These are phyloP conservation scores for Nymphalis io DNA, from an alignment of 1,140 invertebrate species.

Conservation along the genomic window DNA sequence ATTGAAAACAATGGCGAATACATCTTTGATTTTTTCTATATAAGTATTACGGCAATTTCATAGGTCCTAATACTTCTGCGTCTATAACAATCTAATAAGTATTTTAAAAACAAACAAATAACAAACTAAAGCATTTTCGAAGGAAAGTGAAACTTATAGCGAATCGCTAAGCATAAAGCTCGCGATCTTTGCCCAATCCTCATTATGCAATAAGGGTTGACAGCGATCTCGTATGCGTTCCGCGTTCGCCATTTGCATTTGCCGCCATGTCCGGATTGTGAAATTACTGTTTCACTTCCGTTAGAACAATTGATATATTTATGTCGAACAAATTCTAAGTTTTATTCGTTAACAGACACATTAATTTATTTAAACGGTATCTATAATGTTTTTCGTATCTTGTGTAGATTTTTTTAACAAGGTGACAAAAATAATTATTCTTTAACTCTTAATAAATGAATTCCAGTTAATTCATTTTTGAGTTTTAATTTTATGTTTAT, in stretches of 20 bases:
- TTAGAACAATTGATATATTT: conserved; percentile 35
- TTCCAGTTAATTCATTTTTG: too few species aligned
- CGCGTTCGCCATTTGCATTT: conserved; percentile 61
- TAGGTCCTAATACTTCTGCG: too few species aligned
- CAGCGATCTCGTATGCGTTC: conserved; percentile 57
- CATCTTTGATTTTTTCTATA: too few species aligned
- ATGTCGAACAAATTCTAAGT: conserved; percentile 16
- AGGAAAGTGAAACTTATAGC: conserved; percentile 67
- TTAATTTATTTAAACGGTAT: background rate
- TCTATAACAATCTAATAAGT: too few species aligned
- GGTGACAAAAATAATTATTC: too few species aligned
- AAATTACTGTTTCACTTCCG: conserved; percentile 76
- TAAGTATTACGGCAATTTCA: background rate
- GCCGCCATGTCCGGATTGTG: conserved; percentile 68
- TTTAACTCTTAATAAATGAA: too few species aligned
- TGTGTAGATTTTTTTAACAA: background rate
- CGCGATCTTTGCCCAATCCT: conserved; percentile 46
- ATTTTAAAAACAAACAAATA: conserved; percentile 21
- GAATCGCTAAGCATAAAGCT: conserved; percentile 67
- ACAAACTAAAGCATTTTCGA: conserved; percentile 34
- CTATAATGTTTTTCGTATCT: background rate
- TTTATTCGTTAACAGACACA: conserved; percentile 3
- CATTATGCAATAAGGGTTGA: conserved; percentile 75
- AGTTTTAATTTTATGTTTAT: too few species aligned
- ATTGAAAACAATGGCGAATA: too few species aligned